These are phyloP conservation scores for Drosophila pectinifera DNA, from an alignment of 1,140 invertebrate species.

Conservation along the genomic window DNA sequence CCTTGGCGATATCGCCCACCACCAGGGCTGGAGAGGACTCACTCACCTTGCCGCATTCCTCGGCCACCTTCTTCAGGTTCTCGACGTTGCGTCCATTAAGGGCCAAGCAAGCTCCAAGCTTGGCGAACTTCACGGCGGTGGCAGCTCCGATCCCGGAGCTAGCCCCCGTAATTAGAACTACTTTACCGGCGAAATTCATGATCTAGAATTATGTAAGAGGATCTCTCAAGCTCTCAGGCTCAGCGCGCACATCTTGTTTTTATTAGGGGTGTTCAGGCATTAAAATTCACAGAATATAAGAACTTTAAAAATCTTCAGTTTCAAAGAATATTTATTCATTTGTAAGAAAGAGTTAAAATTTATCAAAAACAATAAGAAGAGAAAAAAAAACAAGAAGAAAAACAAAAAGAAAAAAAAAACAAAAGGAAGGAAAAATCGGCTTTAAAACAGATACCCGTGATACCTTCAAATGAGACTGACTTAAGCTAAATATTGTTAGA, in stretches of 20 bases:
- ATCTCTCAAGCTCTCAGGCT: conserved; percentile 30
- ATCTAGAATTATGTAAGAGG: conserved; percentile 54
- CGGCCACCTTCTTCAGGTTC: conserved; percentile 58
- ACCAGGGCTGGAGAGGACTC: conserved; percentile 35
- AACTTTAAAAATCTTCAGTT: no score
- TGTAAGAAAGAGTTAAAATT: no score
- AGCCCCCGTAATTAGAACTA: conserved; percentile 91
- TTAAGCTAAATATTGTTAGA: no score
- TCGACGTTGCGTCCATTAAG: conserved; percentile 90
- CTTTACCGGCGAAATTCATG: conserved; percentile 88
- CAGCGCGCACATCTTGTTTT: conserved; percentile 33
- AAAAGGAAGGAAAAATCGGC: no score
- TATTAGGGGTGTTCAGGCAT: conserved; percentile 21
- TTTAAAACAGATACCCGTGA: no score
- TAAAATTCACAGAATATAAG: no score
- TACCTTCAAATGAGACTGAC: no score
- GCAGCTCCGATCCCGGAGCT: conserved; percentile 95
- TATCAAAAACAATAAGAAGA: no score
- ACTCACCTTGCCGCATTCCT: conserved; percentile 83
- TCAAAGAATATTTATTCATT: no score
- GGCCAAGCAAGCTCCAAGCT: conserved; percentile 89
- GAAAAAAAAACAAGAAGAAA: no score
- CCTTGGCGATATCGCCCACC: conserved; percentile 89
- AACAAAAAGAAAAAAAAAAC: no score
- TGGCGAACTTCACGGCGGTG: conserved; percentile 92